Evolutionary conservation across 2,797 vertebrate species (phyloP), one percentile per base, ranked within the genome.

Genomic region (Gallirallus australis): DNA sequence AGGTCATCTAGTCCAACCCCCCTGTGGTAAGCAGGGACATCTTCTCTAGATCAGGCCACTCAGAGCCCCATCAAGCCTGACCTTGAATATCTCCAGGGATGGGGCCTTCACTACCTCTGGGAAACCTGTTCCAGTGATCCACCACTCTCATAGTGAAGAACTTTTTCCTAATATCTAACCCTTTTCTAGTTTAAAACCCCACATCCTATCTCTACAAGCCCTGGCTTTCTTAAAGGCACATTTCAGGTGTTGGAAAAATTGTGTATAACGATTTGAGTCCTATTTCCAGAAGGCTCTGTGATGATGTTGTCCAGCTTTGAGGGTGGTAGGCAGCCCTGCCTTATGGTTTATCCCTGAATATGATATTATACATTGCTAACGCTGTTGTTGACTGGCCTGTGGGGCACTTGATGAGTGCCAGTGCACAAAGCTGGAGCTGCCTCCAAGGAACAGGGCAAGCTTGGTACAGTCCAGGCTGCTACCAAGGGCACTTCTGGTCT

Each of bases 321-420:
- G 56, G 35, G 17, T 77, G 52, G 20, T 37, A 77, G 28, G 11
- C 28, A 59, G 12, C 6, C 37, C 31, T 50, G 31, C 20, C 23
- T 35, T 68, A 12, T 31, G 15, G 7, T 52, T 73, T 91, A 20
- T 70, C 35, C 17, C 23, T 35, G 30, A 20, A 27, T 45, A 60
- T 12, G 37, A 9, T 31, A 24, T 28, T 35, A 18, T 31, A 30
- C 12, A 15, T 37, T 48, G 24, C 31, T 57, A 20, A 27, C 16
- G 10, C 31, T 60, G 1, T 21, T 2, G 0, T 15, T 78, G 42
- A 31, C 31, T 8, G 10, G 2, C 5, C 19, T 42, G 5, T 37
- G 37, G 72, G 20, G 12, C 30, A 37, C 20, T 25, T 40, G 8
- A 27, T 16, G 39, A 54, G 2, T 5, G 2, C 16, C 54, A 21